Percentiles rank a stretch among this genome's conserved stretches.
Evolutionary conservation across 1,140 invertebrate species (phyloP).

Genomic region (Drosophila kanapiae): DNA sequence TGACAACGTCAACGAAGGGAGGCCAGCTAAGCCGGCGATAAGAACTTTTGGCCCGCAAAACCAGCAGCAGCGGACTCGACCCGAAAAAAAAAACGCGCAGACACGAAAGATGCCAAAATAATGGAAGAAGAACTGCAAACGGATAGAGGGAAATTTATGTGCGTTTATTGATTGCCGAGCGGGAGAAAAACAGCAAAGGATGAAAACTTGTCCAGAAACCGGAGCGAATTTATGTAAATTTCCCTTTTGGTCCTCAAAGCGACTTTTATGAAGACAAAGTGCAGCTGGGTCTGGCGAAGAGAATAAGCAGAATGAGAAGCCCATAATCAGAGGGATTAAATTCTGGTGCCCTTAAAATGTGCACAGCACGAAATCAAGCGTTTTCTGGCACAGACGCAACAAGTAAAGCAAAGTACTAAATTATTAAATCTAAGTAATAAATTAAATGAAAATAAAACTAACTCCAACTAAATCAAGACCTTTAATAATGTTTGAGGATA

Average conservation of each 20-base stretch:
- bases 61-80: background rate
- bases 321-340: conserved; percentile 35
- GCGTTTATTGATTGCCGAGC: conserved; percentile 72
- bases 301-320: conserved; percentile 9
- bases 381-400: background rate
- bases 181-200: conserved; percentile 36
- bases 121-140: conserved; percentile 64
- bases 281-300: conserved; percentile 57
- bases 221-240: conserved; percentile 75
- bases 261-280: conserved; percentile 79
- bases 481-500: no score
- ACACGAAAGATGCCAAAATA: conserved; percentile 48
- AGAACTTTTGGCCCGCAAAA: conserved; percentile 57
- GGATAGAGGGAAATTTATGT: conserved; percentile 76
- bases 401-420: background rate
- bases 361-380: background rate
- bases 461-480: no score
- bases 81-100: conserved; percentile 11
- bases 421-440: background rate
- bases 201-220: conserved; percentile 42
- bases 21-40: conserved; percentile 67
- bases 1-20: conserved; percentile 34
- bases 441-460: no score
- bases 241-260: conserved; percentile 51
- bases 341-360: background rate